phyloP scores from a whole-genome alignment of 2,113 vertebrate species.

The Rhinichthys klamathensis region DNA sequence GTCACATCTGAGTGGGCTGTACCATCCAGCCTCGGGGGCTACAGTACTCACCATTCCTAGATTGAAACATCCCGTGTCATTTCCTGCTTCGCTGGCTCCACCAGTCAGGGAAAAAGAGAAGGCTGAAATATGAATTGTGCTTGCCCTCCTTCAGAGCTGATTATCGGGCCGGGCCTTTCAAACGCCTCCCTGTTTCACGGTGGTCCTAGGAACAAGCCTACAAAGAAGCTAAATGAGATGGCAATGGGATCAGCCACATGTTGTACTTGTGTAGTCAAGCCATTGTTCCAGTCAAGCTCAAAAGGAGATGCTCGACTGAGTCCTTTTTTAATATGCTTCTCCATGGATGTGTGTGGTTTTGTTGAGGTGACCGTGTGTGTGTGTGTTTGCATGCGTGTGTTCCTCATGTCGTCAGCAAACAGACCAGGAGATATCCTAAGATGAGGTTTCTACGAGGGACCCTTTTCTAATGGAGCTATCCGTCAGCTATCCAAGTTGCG shows the following conservation, averaged over 20 bases:
- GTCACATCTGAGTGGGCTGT: conserved; percentile 75
- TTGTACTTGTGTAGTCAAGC: conserved; percentile 86
- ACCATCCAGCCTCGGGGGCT: conserved; percentile 75
- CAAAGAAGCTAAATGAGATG: conserved; percentile 82
- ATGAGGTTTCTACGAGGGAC: conserved; percentile 83
- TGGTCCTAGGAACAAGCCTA: conserved; percentile 87
- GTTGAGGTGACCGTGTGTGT: conserved; percentile 37
- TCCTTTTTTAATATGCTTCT: conserved; percentile 84
- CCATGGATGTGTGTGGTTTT: conserved; percentile 54
- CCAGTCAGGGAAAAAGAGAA: conserved; percentile 48
- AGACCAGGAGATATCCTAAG: conserved; percentile 80
- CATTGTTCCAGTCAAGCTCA: conserved; percentile 90
- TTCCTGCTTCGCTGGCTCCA: conserved; percentile 87
- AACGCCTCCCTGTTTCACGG: conserved; percentile 88
- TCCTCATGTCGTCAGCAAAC: conserved; percentile 85
- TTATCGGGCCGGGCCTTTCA: conserved; percentile 84
- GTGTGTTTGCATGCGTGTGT: conserved; percentile 44
- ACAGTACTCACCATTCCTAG: conserved; percentile 80
- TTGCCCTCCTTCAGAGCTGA: conserved; percentile 84
- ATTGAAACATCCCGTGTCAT: conserved; percentile 93
- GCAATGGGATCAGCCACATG: conserved; percentile 83
- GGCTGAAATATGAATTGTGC: conserved; percentile 88
- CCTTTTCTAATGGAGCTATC: conserved; percentile 86
- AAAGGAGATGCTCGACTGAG: conserved; percentile 97
- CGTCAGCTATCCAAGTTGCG: conserved; percentile 81